Evolutionary conservation across 2,113 vertebrate species (phyloP).

Genomic region (Callorhinus ursinus): DNA sequence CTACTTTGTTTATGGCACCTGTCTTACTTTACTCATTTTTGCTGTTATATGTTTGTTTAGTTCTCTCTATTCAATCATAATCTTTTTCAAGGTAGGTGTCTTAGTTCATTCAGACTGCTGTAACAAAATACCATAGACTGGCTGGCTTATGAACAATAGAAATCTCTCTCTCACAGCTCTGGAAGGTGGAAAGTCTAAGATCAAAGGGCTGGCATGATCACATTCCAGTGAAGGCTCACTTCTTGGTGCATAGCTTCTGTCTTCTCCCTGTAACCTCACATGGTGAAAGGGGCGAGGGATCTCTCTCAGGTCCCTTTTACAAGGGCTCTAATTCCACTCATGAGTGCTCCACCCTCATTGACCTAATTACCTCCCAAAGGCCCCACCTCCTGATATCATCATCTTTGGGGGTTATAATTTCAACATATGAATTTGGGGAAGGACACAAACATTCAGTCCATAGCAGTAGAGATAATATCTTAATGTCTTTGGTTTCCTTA

Average conservation of each 20-base stretch:
- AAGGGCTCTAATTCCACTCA: background rate
- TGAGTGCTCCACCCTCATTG: background rate
- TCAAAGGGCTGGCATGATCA: background rate
- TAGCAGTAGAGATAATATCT: background rate
- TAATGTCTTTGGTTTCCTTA: background rate
- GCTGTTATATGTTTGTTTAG: background rate
- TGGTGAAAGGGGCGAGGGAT: background rate
- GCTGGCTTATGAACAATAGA: background rate
- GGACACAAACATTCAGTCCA: background rate
- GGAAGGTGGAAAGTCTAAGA: background rate
- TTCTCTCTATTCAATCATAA: background rate
- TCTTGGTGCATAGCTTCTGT: background rate
- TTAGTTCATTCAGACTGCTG: background rate
- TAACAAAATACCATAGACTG: background rate
- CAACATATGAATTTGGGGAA: background rate
- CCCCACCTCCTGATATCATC: background rate
- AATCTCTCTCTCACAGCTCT: background rate
- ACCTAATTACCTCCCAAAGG: background rate
- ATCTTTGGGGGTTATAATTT: background rate
- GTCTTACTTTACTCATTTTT: background rate
- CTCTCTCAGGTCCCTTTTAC: background rate
- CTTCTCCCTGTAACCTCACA: background rate
- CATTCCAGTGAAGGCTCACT: background rate
- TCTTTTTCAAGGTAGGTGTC: background rate
- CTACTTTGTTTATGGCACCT: background rate